Evolutionary conservation across 2,888 invertebrate species (phyloP).

Genomic region (Coleophora flavipennella): DNA sequence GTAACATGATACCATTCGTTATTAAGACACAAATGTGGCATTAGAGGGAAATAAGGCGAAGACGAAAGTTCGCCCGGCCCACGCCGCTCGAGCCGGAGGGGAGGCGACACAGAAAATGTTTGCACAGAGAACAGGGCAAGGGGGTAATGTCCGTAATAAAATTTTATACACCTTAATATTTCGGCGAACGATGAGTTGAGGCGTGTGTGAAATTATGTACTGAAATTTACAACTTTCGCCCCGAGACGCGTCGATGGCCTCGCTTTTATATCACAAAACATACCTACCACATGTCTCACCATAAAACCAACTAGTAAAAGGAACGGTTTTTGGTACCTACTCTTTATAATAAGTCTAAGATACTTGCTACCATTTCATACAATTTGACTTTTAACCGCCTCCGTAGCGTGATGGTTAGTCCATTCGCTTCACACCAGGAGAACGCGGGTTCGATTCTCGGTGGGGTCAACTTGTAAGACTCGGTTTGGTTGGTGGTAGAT

Average conservation of each 20-base stretch:
- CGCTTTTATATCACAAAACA: conserved; percentile 24
- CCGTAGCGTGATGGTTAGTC: too few species aligned
- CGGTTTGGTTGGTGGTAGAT: too few species aligned
- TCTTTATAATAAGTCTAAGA: too few species aligned
- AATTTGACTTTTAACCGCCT: too few species aligned
- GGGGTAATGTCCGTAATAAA: conserved; percentile 65
- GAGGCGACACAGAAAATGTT: conserved; percentile 55
- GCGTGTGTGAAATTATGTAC: conserved; percentile 64
- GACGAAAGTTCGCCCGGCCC: conserved; percentile 29
- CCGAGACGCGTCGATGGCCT: conserved; percentile 22
- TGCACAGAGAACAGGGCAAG: conserved; percentile 54
- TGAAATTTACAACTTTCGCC: conserved; percentile 46
- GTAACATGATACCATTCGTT: conserved; percentile 62
- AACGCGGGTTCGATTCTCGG: too few species aligned
- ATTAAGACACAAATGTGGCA: conserved; percentile 66
- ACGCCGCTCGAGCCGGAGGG: conserved; percentile 26
- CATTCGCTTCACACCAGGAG: too few species aligned
- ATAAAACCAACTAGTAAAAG: neutral
- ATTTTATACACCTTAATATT: conserved; percentile 70
- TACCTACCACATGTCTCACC: conserved; percentile 4
- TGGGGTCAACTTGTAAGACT: too few species aligned
- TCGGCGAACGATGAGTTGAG: conserved; percentile 63
- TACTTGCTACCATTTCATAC: too few species aligned
- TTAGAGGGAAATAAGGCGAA: conserved; percentile 56
- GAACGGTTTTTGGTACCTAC: too few species aligned